phyloP scores from a whole-genome alignment of 1,140 invertebrate species.

The Meloidogyne exigua region DNA sequence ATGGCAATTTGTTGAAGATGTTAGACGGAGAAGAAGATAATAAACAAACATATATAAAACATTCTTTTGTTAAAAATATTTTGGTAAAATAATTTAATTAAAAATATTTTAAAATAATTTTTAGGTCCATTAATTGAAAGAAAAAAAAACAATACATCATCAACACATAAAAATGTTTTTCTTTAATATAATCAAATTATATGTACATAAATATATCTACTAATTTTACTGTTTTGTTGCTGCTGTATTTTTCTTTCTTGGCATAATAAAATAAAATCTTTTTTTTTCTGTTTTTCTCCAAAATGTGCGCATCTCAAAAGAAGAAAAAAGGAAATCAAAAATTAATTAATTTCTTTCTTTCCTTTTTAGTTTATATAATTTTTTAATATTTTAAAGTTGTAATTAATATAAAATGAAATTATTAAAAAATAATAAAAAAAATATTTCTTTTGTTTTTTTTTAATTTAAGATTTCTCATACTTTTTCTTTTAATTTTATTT shows the following conservation, averaged over 20 bases:
- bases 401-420: no score
- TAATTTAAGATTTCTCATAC: no score
- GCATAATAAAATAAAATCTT: neutral
- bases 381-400: no score
- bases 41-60: neutral
- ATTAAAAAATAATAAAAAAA: neutral
- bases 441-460: neutral
- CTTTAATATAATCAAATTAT: neutral
- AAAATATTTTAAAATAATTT: neutral
- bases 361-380: neutral
- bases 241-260: neutral
- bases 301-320: neutral
- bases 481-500: no score
- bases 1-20: conserved; percentile 19
- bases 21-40: neutral
- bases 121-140: neutral
- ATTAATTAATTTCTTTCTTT: neutral
- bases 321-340: neutral
- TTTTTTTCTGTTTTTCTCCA: neutral
- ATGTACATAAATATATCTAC: neutral
- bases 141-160: no score
- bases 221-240: neutral
- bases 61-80: neutral
- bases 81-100: neutral
- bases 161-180: no score